A percentile compares a stretch with the other conserved stretches of the same genome.
phyloP scores from a whole-genome alignment of 2,797 vertebrate species.

The Tragopan temminckii region DNA sequence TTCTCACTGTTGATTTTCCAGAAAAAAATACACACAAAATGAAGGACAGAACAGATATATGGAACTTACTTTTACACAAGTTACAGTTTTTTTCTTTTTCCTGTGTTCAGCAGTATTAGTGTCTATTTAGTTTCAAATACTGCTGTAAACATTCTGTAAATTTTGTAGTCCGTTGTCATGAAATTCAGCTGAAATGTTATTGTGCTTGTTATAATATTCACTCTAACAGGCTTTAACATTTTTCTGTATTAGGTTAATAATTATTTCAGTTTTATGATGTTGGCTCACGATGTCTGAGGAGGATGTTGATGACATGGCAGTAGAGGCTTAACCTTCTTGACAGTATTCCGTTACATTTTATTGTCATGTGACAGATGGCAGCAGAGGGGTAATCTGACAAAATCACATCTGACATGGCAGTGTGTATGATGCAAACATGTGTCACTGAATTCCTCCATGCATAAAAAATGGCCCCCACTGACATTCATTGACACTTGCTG shows the following conservation, averaged over 20 bases:
- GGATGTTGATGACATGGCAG: too few species aligned
- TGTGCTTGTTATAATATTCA: background rate
- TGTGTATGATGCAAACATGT: too few species aligned
- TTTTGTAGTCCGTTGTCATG: background rate
- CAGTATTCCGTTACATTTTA: too few species aligned
- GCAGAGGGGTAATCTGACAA: too few species aligned
- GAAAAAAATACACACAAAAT: background rate
- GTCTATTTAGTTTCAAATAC: background rate
- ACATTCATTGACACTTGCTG: too few species aligned
- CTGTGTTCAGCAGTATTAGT: background rate
- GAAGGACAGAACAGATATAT: background rate
- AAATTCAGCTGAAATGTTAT: background rate
- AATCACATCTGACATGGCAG: too few species aligned
- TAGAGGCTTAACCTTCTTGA: too few species aligned
- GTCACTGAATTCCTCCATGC: too few species aligned
- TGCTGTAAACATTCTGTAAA: background rate
- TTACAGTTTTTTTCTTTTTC: accelerated
- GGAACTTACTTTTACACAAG: background rate
- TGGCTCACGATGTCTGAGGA: too few species aligned
- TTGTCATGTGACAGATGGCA: too few species aligned
- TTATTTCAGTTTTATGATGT: background rate
- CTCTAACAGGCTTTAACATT: background rate
- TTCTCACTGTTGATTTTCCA: background rate
- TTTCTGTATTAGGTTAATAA: background rate
- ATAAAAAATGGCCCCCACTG: too few species aligned